These are phyloP conservation scores for Dynastes grantii DNA, from an alignment of 2,888 invertebrate genomes.

Conservation along the genomic window DNA sequence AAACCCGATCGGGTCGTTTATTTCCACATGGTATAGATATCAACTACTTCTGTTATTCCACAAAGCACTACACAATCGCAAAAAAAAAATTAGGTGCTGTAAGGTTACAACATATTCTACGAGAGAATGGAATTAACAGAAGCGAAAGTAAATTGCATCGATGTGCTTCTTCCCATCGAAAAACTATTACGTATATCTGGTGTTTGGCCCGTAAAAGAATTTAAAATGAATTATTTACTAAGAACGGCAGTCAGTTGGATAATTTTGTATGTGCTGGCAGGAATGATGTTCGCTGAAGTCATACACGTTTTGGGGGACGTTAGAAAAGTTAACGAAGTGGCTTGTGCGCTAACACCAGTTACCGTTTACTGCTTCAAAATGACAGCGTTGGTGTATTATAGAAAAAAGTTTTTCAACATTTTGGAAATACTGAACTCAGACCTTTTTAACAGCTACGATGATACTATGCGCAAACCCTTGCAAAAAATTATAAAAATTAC, in stretches of 20 bases:
- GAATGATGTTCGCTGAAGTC: constrained; percentile 16
- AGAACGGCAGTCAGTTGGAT: constrained; percentile 17
- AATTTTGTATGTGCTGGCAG: background rate
- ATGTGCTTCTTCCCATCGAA: constrained; percentile 25
- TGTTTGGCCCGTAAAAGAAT: constrained; percentile 23
- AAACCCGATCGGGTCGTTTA: no score
- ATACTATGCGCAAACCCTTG: constrained; percentile 32
- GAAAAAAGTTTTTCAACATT: constrained; percentile 26
- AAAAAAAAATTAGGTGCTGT: background rate
- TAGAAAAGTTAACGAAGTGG: constrained; percentile 34
- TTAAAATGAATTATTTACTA: background rate
- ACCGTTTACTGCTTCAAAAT: constrained; percentile 31
- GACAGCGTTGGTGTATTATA: constrained; percentile 6
- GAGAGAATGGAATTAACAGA: constrained; percentile 4
- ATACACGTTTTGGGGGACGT: constrained; percentile 30
- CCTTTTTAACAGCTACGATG: constrained; percentile 34
- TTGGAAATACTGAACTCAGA: constrained; percentile 41
- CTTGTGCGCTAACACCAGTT: constrained; percentile 9
- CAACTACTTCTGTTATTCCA: no score
- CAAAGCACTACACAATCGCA: no score
- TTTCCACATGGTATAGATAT: no score
- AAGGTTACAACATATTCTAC: background rate
- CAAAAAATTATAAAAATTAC: constrained; percentile 18
- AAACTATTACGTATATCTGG: constrained; percentile 26
- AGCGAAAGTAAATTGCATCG: constrained; percentile 15